phyloP scores from a whole-genome alignment of 2,888 invertebrate species.

The Schizotus pectinicornis region DNA sequence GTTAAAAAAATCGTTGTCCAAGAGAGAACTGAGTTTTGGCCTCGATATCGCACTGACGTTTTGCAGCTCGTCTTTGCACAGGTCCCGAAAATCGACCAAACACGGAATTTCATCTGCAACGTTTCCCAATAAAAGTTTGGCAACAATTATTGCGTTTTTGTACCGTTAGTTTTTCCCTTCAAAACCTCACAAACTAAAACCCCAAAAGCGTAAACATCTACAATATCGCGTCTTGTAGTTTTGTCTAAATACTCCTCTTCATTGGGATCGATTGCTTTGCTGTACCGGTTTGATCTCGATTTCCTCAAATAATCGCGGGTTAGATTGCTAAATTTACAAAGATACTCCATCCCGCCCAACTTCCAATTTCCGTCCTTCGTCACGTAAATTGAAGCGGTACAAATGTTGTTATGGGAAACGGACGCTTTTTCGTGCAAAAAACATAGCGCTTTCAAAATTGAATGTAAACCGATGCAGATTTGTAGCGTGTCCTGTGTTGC shows the following conservation, averaged over 20 bases:
- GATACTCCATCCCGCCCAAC: slow-evolving; percentile 83
- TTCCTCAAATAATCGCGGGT: slow-evolving; percentile 70
- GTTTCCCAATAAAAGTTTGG: slow-evolving; percentile 42
- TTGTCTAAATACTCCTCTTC: slow-evolving; percentile 64
- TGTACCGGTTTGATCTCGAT: slow-evolving; percentile 69
- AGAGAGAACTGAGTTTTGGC: slow-evolving; percentile 70
- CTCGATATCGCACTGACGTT: slow-evolving; percentile 69
- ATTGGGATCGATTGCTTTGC: slow-evolving; percentile 73
- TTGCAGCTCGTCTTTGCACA: slow-evolving; percentile 73
- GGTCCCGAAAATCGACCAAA: slow-evolving; percentile 71
- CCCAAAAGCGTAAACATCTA: slow-evolving; percentile 82
- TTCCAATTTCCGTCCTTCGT: slow-evolving; percentile 87
- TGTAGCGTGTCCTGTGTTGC: slow-evolving; percentile 75
- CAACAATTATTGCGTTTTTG: slow-evolving; percentile 19
- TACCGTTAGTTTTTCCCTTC: slow-evolving; percentile 65
- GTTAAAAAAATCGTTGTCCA: slow-evolving; percentile 79
- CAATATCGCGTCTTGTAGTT: slow-evolving; percentile 61
- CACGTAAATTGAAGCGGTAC: slow-evolving; percentile 80
- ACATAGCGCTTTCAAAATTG: slow-evolving; percentile 78
- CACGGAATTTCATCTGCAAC: slow-evolving; percentile 70
- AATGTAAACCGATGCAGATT: slow-evolving; percentile 83
- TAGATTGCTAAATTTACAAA: slow-evolving; percentile 72
- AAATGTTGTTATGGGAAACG: slow-evolving; percentile 84
- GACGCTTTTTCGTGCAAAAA: slow-evolving; percentile 84
- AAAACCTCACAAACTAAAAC: slow-evolving; percentile 77